Evolutionary conservation across 2,113 vertebrate genomes (phyloP).

Genomic region (Amphiprion ocellaris): DNA sequence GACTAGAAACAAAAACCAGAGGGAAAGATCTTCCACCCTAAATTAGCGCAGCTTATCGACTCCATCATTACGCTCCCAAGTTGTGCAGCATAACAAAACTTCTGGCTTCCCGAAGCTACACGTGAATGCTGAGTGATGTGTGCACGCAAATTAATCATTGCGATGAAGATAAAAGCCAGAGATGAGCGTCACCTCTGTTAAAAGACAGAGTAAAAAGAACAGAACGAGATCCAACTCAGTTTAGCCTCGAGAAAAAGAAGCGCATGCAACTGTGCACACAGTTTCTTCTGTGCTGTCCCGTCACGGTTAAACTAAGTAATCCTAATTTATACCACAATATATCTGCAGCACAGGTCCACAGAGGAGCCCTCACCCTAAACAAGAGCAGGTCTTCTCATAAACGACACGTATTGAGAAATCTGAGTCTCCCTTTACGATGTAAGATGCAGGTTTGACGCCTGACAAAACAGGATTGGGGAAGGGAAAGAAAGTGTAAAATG

Average conservation of each 20-base stretch:
- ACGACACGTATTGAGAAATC: background rate
- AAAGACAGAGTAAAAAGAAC: conserved; percentile 51
- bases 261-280: conserved; percentile 13
- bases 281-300: conserved; percentile 17
- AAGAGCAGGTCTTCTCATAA: background rate
- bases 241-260: conserved; percentile 33
- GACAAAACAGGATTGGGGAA: background rate
- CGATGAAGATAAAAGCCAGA: conserved; percentile 52
- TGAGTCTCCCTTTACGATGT: background rate
- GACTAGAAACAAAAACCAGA: conserved; percentile 3
- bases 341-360: background rate
- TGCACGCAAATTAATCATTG: conserved; percentile 6
- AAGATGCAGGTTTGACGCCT: background rate
- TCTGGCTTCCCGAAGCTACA: background rate
- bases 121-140: conserved; percentile 18
- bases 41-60: background rate
- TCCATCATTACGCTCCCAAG: background rate
- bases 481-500: conserved; percentile 16
- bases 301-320: conserved; percentile 1
- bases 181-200: background rate
- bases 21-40: background rate
- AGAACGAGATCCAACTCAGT: background rate
- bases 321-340: background rate
- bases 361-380: background rate
- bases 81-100: conserved; percentile 21